Evolutionary conservation across 2,888 invertebrate genomes (phyloP).

Genomic region (Dascillus cervinus): DNA sequence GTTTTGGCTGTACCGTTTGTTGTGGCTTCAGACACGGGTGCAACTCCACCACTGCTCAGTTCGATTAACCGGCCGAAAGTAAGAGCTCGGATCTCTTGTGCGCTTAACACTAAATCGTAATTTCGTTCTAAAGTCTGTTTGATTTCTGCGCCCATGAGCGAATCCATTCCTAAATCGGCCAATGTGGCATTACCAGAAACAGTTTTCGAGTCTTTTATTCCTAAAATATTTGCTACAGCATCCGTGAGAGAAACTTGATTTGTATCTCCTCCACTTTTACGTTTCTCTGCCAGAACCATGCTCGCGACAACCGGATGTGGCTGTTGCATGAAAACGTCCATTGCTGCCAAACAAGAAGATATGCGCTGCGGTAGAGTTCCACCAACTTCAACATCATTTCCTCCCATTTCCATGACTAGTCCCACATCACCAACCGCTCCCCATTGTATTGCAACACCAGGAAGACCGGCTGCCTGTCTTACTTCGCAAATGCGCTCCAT

Average conservation of each 20-base stretch:
- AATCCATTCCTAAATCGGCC: slow-evolving; percentile 96
- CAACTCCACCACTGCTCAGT: slow-evolving; percentile 40
- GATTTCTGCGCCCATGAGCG: slow-evolving; percentile 98
- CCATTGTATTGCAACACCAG: slow-evolving; percentile 92
- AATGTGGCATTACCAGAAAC: slow-evolving; percentile 70
- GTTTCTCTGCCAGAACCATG: slow-evolving; percentile 84
- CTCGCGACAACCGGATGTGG: slow-evolving; percentile 74
- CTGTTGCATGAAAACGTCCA: slow-evolving; percentile 87
- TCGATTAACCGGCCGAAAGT: slow-evolving; percentile 69
- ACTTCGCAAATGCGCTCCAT: slow-evolving; percentile 94
- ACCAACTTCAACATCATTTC: slow-evolving; percentile 85
- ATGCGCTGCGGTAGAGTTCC: slow-evolving; percentile 96
- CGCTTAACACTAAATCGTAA: slow-evolving; percentile 82
- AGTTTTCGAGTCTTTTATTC: slow-evolving; percentile 77
- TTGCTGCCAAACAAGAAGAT: slow-evolving; percentile 80
- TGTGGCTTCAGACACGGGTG: slow-evolving; percentile 22
- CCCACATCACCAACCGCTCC: slow-evolving; percentile 98
- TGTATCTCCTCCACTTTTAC: slow-evolving; percentile 50
- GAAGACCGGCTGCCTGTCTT: slow-evolving; percentile 74
- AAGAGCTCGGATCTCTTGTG: slow-evolving; percentile 82
- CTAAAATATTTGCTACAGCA: slow-evolving; percentile 82
- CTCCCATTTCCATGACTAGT: slow-evolving; percentile 82
- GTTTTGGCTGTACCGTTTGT: slow-evolving; percentile 34
- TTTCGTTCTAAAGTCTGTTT: slow-evolving; percentile 91
- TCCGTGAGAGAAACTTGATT: slow-evolving; percentile 61